Evolutionary conservation across 2,797 vertebrate genomes (phyloP), one percentile per base, ranked within the genome.

Genomic region (Enteromius mattozi): DNA sequence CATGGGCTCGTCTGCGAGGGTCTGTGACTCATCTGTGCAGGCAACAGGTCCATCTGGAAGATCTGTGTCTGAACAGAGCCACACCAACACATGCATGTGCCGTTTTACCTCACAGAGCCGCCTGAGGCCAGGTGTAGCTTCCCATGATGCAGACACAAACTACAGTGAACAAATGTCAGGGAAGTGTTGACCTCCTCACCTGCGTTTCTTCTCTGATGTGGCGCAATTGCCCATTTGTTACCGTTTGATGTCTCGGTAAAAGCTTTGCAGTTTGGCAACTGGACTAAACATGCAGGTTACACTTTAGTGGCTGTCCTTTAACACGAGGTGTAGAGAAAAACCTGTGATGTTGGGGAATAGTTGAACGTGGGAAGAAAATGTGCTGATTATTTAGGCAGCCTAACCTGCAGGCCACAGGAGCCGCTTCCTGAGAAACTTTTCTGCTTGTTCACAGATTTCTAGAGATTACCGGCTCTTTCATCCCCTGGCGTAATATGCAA

Each of bases 41-140:
- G 87, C 82, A 85, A 83, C 66, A 4, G 87, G 70, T 83, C 89
- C 94, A 94, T 93, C 93, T 94, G 94, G 94, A 92, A 89, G 69
- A 75, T 72, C 91, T 78, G 87, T 87, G 80, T 81, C 77, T 66
- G 69, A 81, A 66, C 70, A 78, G 47, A 81, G 80, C 54, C n/a
- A 2, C 71, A n/a, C n/a, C 27, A n/a, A 51, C 49, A 49, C 68
- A 56, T 54, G 16, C 21, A 61, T 68, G 83, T 63, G 47, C 24
- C 47, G 13, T 33, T 35, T 54, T 12, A 82, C 81, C 86, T 87
- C 59, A 71, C 65, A 54, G n/a, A 82, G 37, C 81, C 37, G 68
- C 88, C 89, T 79, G 85, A 86, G 79, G 72, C 69, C 87, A 88
- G 49, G 65, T 86, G 63, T 81, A 63, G 51, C 85, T 85, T 85